phyloP scores from a whole-genome alignment of 1,140 invertebrate species.

The Adoxophyes honmai region DNA sequence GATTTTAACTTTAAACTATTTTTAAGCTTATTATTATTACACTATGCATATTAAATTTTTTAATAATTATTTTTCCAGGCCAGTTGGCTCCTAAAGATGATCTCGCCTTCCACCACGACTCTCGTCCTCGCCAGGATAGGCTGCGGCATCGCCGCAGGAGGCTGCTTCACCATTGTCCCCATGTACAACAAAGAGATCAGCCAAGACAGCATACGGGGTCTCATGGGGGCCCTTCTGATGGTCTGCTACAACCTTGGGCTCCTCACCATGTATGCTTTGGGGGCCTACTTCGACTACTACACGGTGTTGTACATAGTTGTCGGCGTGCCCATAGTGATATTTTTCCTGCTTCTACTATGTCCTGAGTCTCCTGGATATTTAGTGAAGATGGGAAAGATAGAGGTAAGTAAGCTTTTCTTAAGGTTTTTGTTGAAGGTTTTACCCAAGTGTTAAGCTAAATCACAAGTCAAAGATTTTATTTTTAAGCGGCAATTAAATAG shows the following conservation, averaged over 20 bases:
- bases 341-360: slow-evolving; percentile 56
- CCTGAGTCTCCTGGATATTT: slow-evolving; percentile 72
- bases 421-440: too few relatives aligned
- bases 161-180: slow-evolving; percentile 71
- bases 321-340: slow-evolving; percentile 43
- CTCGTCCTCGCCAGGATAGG: slow-evolving; percentile 55
- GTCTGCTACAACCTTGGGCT: slow-evolving; percentile 40
- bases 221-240: slow-evolving; percentile 13
- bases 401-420: too few relatives aligned
- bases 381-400: slow-evolving; percentile 48
- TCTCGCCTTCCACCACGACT: slow-evolving; percentile 38
- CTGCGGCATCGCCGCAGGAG: slow-evolving; percentile 71
- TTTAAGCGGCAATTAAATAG: too few relatives aligned
- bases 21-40: too few relatives aligned
- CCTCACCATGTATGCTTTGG: slow-evolving; percentile 57
- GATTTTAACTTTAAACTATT: too few relatives aligned
- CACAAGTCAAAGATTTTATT: too few relatives aligned
- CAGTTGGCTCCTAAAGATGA: slow-evolving; percentile 58
- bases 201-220: slow-evolving; percentile 76
- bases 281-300: slow-evolving; percentile 56
- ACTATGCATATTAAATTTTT: too few relatives aligned
- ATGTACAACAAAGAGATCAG: slow-evolving; percentile 80
- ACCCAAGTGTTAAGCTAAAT: too few relatives aligned
- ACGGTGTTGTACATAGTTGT: slow-evolving; percentile 56
- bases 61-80: too few relatives aligned